These are phyloP conservation scores for Hycleus phaleratus DNA, from an alignment of 1,140 invertebrate genomes.

Conservation along the genomic window DNA sequence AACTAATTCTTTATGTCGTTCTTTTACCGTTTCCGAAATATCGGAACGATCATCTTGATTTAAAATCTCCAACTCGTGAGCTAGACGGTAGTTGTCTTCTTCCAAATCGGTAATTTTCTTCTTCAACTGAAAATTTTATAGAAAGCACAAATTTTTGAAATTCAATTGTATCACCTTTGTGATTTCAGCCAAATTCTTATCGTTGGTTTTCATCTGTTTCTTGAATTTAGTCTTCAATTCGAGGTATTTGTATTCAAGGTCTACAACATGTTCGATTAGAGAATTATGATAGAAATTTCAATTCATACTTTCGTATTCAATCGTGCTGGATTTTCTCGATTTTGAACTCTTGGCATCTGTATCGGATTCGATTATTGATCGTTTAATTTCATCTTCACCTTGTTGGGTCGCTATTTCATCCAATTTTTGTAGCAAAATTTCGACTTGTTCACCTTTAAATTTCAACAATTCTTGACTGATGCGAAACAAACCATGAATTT, in stretches of 20 bases:
- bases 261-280: constrained; percentile 20
- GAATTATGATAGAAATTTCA: background rate
- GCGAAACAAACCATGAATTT: constrained; percentile 48
- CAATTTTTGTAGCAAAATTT: constrained; percentile 45
- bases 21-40: constrained; percentile 32
- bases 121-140: constrained; percentile 34
- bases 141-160: background rate
- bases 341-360: constrained; percentile 19
- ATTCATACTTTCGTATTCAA: constrained; percentile 27
- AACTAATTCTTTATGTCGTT: constrained; percentile 44
- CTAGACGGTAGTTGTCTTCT: constrained; percentile 40
- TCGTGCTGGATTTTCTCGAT: constrained; percentile 25
- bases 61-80: constrained; percentile 39
- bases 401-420: constrained; percentile 44
- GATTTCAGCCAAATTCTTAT: constrained; percentile 36
- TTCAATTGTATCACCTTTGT: constrained; percentile 18
- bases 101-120: constrained; percentile 46
- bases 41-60: constrained; percentile 43
- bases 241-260: constrained; percentile 40
- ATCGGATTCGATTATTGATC: constrained; percentile 24
- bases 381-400: constrained; percentile 39
- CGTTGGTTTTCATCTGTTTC: constrained; percentile 44
- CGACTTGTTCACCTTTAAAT: constrained; percentile 58
- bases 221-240: constrained; percentile 46
- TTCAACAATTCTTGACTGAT: constrained; percentile 56